Conservation (phyloP, 2,888 invertebrate genomes). For the Heliconius aoede region DNA sequence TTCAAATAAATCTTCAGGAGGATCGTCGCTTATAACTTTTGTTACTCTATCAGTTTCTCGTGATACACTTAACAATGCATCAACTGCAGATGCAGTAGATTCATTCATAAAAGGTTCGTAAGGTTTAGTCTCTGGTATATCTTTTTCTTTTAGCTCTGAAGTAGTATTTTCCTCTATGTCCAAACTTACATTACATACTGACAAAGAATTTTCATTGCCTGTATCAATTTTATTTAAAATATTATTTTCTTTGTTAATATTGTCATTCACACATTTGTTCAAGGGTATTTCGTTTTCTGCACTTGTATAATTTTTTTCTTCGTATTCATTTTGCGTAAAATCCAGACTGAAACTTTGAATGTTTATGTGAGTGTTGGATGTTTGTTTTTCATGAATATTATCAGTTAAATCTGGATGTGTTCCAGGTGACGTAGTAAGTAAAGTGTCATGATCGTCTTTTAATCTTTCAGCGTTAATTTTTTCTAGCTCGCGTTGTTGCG, state of each 20-base stretch:
- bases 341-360: conserved; percentile 41
- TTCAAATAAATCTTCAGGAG: conserved; percentile 78
- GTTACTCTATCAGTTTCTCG: conserved; percentile 76
- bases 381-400: conserved; percentile 47
- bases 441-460: conserved; percentile 42
- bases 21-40: conserved; percentile 70
- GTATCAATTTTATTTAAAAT: conserved; percentile 15
- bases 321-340: conserved; percentile 35
- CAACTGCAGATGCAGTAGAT: conserved; percentile 77
- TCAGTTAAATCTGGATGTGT: conserved; percentile 48
- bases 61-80: conserved; percentile 75
- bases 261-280: conserved; percentile 20
- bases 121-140: conserved; percentile 37
- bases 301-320: conserved; percentile 23
- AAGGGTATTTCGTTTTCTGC: neutral
- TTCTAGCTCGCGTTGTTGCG: conserved; percentile 67
- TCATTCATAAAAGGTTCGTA: conserved; percentile 68
- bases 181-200: conserved; percentile 9
- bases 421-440: conserved; percentile 43
- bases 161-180: conserved; percentile 21
- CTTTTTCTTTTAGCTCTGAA: conserved; percentile 23
- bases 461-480: conserved; percentile 46
- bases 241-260: conserved; percentile 25
- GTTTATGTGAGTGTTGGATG: conserved; percentile 31
- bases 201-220: conserved; percentile 22